phyloP scores from a whole-genome alignment of 1,140 invertebrate genomes.

The Ooceraea biroi region DNA sequence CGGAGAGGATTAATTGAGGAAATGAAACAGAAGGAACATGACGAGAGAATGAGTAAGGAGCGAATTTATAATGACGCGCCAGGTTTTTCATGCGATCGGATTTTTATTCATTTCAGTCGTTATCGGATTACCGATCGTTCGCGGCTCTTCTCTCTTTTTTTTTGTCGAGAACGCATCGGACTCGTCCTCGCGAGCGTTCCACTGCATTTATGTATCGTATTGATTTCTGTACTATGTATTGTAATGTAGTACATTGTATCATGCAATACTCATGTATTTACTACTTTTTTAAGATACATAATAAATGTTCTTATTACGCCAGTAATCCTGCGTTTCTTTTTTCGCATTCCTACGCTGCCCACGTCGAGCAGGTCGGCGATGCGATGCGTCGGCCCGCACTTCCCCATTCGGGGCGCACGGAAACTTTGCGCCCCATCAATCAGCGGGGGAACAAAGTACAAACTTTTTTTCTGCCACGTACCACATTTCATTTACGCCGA shows the following conservation, averaged over 20 bases:
- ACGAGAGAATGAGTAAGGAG: no score
- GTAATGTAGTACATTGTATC: background rate
- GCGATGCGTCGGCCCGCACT: slow-evolving; percentile 12
- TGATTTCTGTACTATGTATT: no score
- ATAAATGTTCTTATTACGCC: slow-evolving; percentile 27
- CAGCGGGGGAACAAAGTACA: slow-evolving; percentile 62
- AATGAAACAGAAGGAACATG: no score
- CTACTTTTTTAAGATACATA: background rate
- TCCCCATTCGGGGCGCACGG: slow-evolving; percentile 41
- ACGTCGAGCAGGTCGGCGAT: background rate
- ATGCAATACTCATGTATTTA: background rate
- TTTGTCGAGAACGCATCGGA: no score
- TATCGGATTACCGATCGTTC: no score
- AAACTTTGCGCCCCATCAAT: slow-evolving; percentile 69
- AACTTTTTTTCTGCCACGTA: slow-evolving; percentile 70
- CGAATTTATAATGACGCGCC: no score
- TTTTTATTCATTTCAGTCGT: no score
- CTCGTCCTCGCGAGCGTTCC: no score
- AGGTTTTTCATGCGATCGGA: no score
- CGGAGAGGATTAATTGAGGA: no score
- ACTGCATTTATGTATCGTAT: no score
- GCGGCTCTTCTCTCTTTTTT: no score
- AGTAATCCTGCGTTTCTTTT: background rate
- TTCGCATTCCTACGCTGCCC: slow-evolving; percentile 2
- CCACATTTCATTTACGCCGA: slow-evolving; percentile 71